A percentile compares a stretch with the other conserved stretches of the same genome.
These are phyloP conservation scores for Eumeta japonica DNA, from an alignment of 1,140 invertebrate species.

Conservation along the genomic window DNA sequence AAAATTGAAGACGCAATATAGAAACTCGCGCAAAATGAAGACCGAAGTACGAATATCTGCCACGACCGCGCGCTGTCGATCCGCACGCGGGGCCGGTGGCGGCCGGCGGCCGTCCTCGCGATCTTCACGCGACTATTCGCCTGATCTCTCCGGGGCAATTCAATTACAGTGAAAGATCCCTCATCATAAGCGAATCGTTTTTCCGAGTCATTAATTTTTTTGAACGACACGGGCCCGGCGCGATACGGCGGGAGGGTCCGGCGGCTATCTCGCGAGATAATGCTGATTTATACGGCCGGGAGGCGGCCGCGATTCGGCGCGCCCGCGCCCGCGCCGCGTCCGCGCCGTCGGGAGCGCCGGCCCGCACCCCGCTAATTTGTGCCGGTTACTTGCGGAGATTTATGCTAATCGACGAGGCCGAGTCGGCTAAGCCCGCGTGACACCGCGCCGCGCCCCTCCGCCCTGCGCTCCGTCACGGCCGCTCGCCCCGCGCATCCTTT, in stretches of 20 bases:
- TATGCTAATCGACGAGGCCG: constrained; percentile 53
- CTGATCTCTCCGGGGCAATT: constrained; percentile 51
- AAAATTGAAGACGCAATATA: too few species aligned
- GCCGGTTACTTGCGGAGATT: constrained; percentile 54
- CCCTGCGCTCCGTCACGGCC: too few species aligned
- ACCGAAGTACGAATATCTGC: too few species aligned
- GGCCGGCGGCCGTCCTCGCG: too few species aligned
- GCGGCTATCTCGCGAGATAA: constrained; percentile 56
- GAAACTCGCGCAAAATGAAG: too few species aligned
- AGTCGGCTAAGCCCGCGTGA: constrained; percentile 45
- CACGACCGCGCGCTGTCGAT: too few species aligned
- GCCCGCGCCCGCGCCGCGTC: constrained; percentile 43
- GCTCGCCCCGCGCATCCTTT: too few species aligned
- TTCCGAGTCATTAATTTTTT: constrained; percentile 58
- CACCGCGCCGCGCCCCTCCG: constrained; percentile 43
- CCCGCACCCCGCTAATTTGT: constrained; percentile 31
- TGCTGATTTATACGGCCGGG: constrained; percentile 52
- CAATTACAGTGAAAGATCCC: constrained; percentile 57
- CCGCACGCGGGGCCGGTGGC: not conserved
- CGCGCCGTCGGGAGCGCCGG: constrained; percentile 31
- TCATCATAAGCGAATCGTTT: constrained; percentile 58
- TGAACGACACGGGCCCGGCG: constrained; percentile 47
- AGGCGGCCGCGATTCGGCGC: constrained; percentile 49
- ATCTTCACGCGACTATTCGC: constrained; percentile 35
- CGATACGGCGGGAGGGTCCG: constrained; percentile 45